Base-by-base conservation (phyloP, 2,797 vertebrate genomes). In the Sardinella longiceps region DNA sequence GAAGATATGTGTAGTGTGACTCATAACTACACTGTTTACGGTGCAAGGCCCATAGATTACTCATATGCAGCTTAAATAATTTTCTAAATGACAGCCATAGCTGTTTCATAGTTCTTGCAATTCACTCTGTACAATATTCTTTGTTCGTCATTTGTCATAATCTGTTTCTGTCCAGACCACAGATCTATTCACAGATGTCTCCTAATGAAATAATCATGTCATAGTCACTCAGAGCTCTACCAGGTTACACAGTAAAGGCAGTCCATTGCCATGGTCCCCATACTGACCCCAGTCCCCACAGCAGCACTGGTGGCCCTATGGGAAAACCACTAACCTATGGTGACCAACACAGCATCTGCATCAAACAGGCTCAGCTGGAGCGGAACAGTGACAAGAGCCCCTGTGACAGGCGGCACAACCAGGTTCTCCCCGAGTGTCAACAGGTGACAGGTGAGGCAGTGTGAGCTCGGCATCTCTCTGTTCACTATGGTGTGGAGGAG, bases 351-450 rank as follows among this genome's bases (percentile, higher is more conserved):
- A 95, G 88, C 0, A 96, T 96, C 82, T 94, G 90, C 83, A 95
- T 99, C 89, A 98, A 96, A 90, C 98, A 99, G 95, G 97, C 99
- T 88, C 98, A 99, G 92, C 91, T 99, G 94, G 98, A 99, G 90
- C 98, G 99, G 92, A 98, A 99, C 95, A 99, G 98, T 18, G 98
- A 98, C 88, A 99, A 99, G 91, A 99, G 98, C 91, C 97, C 99
- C 60, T 98, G 98, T 0, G 97, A 99, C 48, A 96, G 96, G 83
- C 82, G 90, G 87, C 95, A 90, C 83, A 93, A 93, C 81, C 97
- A 97, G 92, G 98, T 97, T 0, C 96, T 99, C 0, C 92, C n/a
- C 99, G 84, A 98, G 99, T 91, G 94, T 99, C 89, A 99, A 99
- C 92, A 95, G 98, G 46, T 48, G 91, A 98, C 96, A 23, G 97